phyloP scores from a whole-genome alignment of 2,797 vertebrate genomes.

The Cryptoprocta ferox region DNA sequence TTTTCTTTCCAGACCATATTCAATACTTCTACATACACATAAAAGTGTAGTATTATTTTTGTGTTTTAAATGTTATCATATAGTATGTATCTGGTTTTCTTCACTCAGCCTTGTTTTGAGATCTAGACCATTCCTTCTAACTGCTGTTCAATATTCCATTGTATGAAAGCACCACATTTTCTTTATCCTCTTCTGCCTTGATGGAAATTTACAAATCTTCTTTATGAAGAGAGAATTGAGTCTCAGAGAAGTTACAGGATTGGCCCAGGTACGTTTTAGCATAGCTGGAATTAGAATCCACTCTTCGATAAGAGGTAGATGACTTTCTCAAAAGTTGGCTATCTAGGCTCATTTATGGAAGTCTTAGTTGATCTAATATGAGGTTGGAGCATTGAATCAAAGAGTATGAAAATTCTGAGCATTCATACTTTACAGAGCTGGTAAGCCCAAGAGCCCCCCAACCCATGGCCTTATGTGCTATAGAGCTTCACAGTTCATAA shows the following conservation, averaged over 20 bases:
- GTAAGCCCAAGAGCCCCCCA: not conserved
- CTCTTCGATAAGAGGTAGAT: not conserved
- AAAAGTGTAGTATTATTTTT: slow-evolving; percentile 6
- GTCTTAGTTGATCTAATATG: not conserved
- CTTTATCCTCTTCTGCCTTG: not conserved
- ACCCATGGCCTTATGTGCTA: not conserved
- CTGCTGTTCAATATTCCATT: not conserved
- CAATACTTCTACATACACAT: not conserved
- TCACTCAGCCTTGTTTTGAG: slow-evolving; percentile 11
- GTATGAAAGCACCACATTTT: not conserved
- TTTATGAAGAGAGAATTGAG: not conserved
- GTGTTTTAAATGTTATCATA: not conserved
- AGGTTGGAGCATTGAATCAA: not conserved
- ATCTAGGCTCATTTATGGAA: not conserved
- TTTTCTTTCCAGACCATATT: not conserved
- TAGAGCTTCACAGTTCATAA: not conserved
- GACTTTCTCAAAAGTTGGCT: not conserved
- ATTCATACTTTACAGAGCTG: not conserved
- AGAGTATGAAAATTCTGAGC: not conserved
- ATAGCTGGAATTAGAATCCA: not conserved
- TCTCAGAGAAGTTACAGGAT: slow-evolving; percentile 19
- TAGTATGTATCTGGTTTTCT: not conserved
- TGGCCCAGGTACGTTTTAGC: not conserved
- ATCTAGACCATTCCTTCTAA: not conserved
- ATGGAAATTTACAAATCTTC: not conserved